These are phyloP conservation scores for Mimas tiliae DNA, from an alignment of 2,888 invertebrate genomes.

Conservation along the genomic window DNA sequence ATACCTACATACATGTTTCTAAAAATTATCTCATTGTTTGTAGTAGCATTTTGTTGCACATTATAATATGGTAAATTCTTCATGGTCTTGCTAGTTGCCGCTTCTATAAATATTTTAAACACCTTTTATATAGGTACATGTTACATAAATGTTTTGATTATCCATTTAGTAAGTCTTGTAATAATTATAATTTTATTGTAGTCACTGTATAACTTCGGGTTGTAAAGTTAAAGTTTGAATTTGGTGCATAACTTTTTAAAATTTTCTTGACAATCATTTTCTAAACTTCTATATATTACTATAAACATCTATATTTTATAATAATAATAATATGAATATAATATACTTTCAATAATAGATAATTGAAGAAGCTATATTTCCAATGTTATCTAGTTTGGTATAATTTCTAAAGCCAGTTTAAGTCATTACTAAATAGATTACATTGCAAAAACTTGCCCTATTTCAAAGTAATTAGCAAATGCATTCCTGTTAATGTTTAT, in stretches of 20 bases:
- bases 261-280: too few relatives aligned
- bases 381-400: neutral
- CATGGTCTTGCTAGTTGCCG: neutral
- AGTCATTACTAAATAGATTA: neutral
- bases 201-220: too few relatives aligned
- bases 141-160: too few relatives aligned
- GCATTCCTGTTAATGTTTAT: neutral
- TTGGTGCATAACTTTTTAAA: too few relatives aligned
- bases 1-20: slow-evolving; percentile 5
- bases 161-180: too few relatives aligned
- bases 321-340: too few relatives aligned
- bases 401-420: neutral
- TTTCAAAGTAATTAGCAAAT: slow-evolving; percentile 17
- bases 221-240: too few relatives aligned
- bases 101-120: neutral
- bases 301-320: too few relatives aligned
- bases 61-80: neutral
- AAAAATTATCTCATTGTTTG: slow-evolving; percentile 7
- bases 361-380: neutral
- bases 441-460: slow-evolving; percentile 10
- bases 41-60: neutral
- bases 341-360: neutral
- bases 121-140: neutral
- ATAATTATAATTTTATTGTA: too few relatives aligned
- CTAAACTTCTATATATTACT: too few relatives aligned